Base-by-base conservation (phyloP, 35 echinoderm and acorn worm species). In the Eucidaris tribuloides region DNA sequence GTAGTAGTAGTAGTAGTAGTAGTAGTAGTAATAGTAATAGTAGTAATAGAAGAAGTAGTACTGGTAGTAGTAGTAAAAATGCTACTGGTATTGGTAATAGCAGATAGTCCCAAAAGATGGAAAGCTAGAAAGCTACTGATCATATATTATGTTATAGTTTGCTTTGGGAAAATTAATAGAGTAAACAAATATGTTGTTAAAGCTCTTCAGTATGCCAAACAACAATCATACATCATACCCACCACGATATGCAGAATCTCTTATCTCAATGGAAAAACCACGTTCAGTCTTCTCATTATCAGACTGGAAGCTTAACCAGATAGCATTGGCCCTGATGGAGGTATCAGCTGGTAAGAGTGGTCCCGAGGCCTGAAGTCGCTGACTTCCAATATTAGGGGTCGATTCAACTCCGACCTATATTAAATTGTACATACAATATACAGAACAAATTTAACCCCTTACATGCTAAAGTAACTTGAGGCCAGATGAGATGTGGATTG, bases 211-310 rank as follows among this genome's bases (percentile, higher is more conserved):
- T 13, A 68, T 68, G 63, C 13, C 14, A 15, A 68, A 15, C 9
- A 31, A 11, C 13, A 17, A 18, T 68, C n/a, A n/a, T n/a, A n/a
- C n/a, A n/a, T n/a, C n/a, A n/a, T n/a, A 15, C 29, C 36, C 79
- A 96, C 94, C 89, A 80, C 41, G 57, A 64, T 91, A 97, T 7
- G 83, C 94, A 18, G 81, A 62, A 71, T 92, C 86, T n/a, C 78
- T 58, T 2, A 99, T 49, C 19, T 90, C 83, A 0, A 99, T 35
- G 2, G 96, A 99, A 81, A 99, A 99, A 7, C 96, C 96, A 46
- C 90, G 77, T 39, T 99, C 96, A 1, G 87, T 89, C 57, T 99
- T 99, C 24, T 99, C 87, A 23, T 33, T 28, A 65, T 99, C 96
- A 3, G 96, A 62, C 23, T 68, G 64, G 81, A 99, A 99, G 0